Base-by-base conservation (phyloP, 1,140 invertebrate species). In the Maconellicoccus hirsutus region DNA sequence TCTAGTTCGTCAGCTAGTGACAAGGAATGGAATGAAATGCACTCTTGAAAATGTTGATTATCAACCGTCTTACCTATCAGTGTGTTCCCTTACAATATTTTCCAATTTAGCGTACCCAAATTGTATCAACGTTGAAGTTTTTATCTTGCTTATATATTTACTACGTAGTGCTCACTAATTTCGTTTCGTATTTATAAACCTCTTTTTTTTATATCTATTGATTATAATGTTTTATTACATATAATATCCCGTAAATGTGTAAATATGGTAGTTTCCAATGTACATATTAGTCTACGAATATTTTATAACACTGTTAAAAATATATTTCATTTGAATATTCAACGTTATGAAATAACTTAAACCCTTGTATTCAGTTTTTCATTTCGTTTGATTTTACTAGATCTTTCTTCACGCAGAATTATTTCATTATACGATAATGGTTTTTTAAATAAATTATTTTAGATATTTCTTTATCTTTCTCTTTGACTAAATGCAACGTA, bases 111-210 rank as follows among this genome's bases (percentile, higher is more conserved):
- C 16, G 3, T 52, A 52, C n/a, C 42, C 42, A 16, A 52, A 52
- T 6, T 12, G 29, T n/a, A 52, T 52, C n/a, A 52, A 52, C 42
- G 42, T 52, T 2, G n/a, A 33, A 52, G 3, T 52, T 52, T 52
- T 16, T 52, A 52, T 52, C n/a, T 52, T 19, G 42, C 42, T 52
- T 4, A 52, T 16, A 19, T 33, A 33, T 33, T 33, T 52, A 52
- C 42, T 52, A 52, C 42, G 42, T 52, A 52, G 42, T 14, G 42
- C 42, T 52, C 42, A 52, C 42, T 52, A 52, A 52, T 52, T 52
- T 52, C 14, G 14, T 38, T 38, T 38, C 33, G 14, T 38, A 38
- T 6, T 38, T 38, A 38, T 38, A 38, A 7, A 14, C 33, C 33
- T 38, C 14, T 38, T 7, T 38, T 38, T 38, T 38, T 38, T 38